These are phyloP conservation scores for Chrysemys picta DNA, from an alignment of 2,113 vertebrate species.

Conservation along the genomic window DNA sequence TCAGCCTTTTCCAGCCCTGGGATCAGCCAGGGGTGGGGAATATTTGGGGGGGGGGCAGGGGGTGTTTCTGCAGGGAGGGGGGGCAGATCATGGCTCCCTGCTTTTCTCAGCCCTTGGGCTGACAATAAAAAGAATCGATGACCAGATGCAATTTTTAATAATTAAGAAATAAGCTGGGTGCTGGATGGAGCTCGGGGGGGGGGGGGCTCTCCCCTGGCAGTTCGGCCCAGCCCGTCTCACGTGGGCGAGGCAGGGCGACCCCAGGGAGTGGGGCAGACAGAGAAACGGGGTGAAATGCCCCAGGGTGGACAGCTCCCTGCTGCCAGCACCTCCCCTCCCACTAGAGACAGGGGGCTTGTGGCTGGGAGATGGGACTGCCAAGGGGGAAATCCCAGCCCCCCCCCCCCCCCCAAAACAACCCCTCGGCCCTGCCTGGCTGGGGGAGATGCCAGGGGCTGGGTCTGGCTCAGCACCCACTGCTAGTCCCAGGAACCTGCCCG, in stretches of 20 bases:
- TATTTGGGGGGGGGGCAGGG: not conserved
- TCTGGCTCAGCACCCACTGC: not conserved
- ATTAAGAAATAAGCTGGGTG: accelerated
- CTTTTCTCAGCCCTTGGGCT: not conserved
- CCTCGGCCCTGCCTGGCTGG: too few species aligned
- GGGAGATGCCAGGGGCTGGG: too few species aligned
- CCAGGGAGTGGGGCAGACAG: not conserved
- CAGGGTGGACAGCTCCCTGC: too few species aligned
- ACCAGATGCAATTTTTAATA: not conserved
- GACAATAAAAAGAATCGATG: not conserved
- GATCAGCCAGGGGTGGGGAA: not conserved
- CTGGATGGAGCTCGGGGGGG: not conserved
- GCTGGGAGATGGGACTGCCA: too few species aligned
- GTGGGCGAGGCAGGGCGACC: accelerated
- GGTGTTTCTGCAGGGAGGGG: not conserved
- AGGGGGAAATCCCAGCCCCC: too few species aligned
- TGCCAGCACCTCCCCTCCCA: too few species aligned
- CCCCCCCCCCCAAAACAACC: too few species aligned
- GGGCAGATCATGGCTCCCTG: not conserved
- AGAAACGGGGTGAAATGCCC: too few species aligned
- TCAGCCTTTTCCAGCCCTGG: not conserved
- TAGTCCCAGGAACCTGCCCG: not conserved
- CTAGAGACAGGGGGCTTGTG: too few species aligned
- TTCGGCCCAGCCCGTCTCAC: not conserved
- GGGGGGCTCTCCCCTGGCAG: not conserved